Evolutionary conservation across 2,113 vertebrate species (phyloP).

Genomic region (Saimiri boliviensis): DNA sequence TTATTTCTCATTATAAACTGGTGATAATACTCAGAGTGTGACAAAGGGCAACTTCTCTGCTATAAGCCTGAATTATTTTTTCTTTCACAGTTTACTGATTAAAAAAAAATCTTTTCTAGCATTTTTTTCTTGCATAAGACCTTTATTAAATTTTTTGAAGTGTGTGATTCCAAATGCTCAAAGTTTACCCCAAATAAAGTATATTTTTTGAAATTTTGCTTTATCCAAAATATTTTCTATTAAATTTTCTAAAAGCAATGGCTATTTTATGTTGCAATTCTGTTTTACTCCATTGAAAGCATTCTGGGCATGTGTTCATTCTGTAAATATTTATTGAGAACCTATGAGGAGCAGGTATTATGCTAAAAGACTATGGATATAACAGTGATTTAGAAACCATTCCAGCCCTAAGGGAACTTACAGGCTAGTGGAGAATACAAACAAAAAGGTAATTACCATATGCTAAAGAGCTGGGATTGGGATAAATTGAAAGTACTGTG

Average conservation of each 20-base stretch:
- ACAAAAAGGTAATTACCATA: neutral
- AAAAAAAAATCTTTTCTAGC: neutral
- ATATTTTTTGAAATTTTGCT: slow-evolving; percentile 11
- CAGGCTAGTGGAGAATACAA: neutral
- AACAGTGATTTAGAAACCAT: neutral
- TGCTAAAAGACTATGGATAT: neutral
- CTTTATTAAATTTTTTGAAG: slow-evolving; percentile 33
- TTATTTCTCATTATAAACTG: neutral
- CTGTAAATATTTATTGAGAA: slow-evolving; percentile 5
- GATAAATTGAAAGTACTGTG: neutral
- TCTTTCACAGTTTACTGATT: neutral
- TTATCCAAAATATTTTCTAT: slow-evolving; percentile 23
- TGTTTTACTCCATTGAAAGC: neutral
- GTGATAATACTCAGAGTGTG: neutral
- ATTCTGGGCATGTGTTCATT: neutral
- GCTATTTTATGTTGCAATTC: neutral
- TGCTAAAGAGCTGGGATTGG: neutral
- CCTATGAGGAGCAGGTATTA: neutral
- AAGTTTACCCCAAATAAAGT: neutral
- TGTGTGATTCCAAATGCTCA: neutral
- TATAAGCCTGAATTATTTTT: neutral
- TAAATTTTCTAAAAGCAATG: slow-evolving; percentile 15
- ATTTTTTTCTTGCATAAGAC: neutral
- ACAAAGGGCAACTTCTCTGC: neutral
- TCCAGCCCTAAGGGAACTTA: neutral